phyloP scores from a whole-genome alignment of 2,888 invertebrate species.

The Ligdia adustata region DNA sequence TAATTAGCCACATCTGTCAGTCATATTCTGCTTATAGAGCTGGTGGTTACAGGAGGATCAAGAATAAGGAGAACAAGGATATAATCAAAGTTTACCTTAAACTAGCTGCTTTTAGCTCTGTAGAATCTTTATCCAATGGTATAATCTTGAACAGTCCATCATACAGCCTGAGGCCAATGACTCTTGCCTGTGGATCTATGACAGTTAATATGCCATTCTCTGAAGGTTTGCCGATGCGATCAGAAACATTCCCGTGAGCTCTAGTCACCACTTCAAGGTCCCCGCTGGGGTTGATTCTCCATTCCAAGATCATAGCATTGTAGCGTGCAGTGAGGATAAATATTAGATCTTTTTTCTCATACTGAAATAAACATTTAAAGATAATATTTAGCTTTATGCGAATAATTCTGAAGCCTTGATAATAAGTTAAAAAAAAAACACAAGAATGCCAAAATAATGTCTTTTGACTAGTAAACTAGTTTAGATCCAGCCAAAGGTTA shows the following conservation, averaged over 20 bases:
- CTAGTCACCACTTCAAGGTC: slow-evolving; percentile 97
- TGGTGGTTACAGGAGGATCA: too few relatives aligned
- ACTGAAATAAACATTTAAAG: slow-evolving; percentile 79
- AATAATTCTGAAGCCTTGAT: too few relatives aligned
- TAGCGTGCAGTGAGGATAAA: slow-evolving; percentile 97
- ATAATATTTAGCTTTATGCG: too few relatives aligned
- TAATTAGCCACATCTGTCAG: too few relatives aligned
- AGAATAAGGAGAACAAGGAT: too few relatives aligned
- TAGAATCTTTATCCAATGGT: slow-evolving; percentile 96
- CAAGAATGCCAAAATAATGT: too few relatives aligned
- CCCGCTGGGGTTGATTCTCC: slow-evolving; percentile 87
- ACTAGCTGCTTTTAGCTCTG: slow-evolving; percentile 96
- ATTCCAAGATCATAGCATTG: slow-evolving; percentile 99
- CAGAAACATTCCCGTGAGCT: slow-evolving; percentile 98
- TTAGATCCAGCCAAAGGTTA: too few relatives aligned
- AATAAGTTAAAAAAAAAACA: too few relatives aligned
- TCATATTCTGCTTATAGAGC: too few relatives aligned
- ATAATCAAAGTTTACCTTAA: slow-evolving; percentile 80
- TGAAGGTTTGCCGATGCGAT: slow-evolving; percentile 96
- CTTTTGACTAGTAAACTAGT: too few relatives aligned
- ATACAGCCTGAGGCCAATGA: slow-evolving; percentile 97
- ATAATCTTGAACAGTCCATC: slow-evolving; percentile 99
- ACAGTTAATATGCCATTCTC: slow-evolving; percentile 98
- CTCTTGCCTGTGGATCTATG: slow-evolving; percentile 97
- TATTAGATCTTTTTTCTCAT: slow-evolving; percentile 95